These are phyloP conservation scores for Diphyllodes magnificus DNA, from an alignment of 2,113 vertebrate species.

Conservation along the genomic window DNA sequence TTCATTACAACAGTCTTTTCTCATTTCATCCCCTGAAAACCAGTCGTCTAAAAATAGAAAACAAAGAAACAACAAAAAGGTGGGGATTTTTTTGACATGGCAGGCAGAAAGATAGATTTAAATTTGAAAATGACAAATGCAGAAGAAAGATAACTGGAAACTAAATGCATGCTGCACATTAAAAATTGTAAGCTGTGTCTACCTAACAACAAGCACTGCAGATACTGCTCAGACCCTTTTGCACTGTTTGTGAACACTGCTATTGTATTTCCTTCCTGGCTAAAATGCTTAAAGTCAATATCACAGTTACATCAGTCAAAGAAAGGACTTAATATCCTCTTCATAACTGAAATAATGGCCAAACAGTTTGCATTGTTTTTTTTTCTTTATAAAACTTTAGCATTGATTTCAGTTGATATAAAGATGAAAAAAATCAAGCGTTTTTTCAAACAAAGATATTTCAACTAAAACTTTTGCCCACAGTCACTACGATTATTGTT, in stretches of 20 bases:
- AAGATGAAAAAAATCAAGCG: neutral
- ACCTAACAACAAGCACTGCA: neutral
- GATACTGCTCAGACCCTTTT: neutral
- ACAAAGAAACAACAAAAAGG: neutral
- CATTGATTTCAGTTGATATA: neutral
- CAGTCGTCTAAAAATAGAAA: neutral
- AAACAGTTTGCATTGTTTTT: neutral
- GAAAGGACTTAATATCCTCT: neutral
- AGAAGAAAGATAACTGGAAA: neutral
- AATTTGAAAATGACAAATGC: neutral
- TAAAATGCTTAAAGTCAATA: neutral
- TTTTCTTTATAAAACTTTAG: rapidly evolving
- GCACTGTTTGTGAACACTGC: neutral
- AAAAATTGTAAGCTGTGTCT: neutral
- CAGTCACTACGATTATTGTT: neutral
- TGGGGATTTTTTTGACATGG: neutral
- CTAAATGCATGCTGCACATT: neutral
- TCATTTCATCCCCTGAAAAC: neutral
- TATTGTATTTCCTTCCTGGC: neutral
- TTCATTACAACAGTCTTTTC: neutral
- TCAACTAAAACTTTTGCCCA: neutral
- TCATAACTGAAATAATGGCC: neutral
- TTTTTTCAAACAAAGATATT: neutral
- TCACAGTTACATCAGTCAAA: neutral
- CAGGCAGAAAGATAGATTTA: neutral